Evolutionary conservation across 92 coral and sea anemone genomes (phyloP).

Genomic region (Actinostola sp.): DNA sequence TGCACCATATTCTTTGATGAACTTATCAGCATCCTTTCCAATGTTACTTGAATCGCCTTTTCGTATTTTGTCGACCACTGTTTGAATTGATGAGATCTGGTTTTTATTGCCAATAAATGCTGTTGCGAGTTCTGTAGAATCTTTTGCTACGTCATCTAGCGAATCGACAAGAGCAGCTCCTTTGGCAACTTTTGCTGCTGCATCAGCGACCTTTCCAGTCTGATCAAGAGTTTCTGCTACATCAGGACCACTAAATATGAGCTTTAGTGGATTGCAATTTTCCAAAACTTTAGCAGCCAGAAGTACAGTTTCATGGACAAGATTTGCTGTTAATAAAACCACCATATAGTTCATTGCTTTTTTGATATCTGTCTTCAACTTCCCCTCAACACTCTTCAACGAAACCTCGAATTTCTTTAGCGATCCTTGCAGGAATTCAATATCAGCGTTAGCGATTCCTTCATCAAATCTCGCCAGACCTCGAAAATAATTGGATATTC

Average conservation of each 20-base stretch:
- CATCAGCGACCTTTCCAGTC: constrained; percentile 34
- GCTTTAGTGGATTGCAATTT: constrained; percentile 43
- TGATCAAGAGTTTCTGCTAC: too few species aligned
- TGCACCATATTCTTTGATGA: constrained; percentile 47
- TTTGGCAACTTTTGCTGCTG: constrained; percentile 35
- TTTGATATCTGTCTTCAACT: constrained; percentile 27
- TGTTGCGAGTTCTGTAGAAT: constrained; percentile 10
- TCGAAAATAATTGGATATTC: constrained; percentile 45
- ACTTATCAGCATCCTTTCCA: constrained; percentile 40
- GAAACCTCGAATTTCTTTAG: constrained; percentile 13
- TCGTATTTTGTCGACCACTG: constrained; percentile 32
- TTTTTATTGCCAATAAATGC: constrained; percentile 32
- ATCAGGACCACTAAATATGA: constrained; percentile 47
- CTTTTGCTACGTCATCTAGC: constrained; percentile 14
- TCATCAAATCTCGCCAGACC: constrained; percentile 57
- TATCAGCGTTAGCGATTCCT: constrained; percentile 58
- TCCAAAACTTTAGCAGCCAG: constrained; percentile 25
- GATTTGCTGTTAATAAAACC: background rate
- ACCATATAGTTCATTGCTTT: constrained; percentile 11
- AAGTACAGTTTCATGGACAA: constrained; percentile 23
- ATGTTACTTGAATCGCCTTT: constrained; percentile 9
- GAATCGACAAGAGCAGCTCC: constrained; percentile 34
- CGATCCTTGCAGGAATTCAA: constrained; percentile 31
- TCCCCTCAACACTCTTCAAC: background rate
- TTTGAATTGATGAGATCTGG: constrained; percentile 31